Conservation (phyloP, 1,140 invertebrate species). For the Nomia melanderi region DNA sequence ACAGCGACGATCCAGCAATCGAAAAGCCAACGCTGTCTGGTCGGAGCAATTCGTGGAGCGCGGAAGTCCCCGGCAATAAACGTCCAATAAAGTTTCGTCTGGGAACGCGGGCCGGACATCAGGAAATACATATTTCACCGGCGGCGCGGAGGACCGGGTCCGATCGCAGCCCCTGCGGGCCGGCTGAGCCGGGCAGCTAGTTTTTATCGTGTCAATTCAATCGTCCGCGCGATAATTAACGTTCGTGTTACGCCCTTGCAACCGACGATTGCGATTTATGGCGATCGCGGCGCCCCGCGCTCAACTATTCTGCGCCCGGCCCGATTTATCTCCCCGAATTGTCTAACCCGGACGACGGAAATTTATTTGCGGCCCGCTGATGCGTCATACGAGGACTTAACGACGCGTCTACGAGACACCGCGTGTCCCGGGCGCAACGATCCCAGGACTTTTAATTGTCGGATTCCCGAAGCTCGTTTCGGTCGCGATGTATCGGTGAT, state of each 20-base stretch:
- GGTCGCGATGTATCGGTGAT: neutral
- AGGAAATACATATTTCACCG: neutral
- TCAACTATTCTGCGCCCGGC: constrained; percentile 60
- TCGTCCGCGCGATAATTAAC: constrained; percentile 72
- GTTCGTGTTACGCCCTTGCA: constrained; percentile 69
- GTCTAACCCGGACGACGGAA: constrained; percentile 47
- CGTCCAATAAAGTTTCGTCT: neutral
- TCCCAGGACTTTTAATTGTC: neutral
- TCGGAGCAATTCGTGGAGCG: too few relatives aligned
- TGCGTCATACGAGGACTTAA: constrained; percentile 26
- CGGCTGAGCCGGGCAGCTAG: constrained; percentile 58
- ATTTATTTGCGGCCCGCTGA: constrained; percentile 17
- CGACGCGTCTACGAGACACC: constrained; percentile 21
- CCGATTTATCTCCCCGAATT: constrained; percentile 67
- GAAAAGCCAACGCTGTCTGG: too few relatives aligned
- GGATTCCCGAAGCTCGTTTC: neutral
- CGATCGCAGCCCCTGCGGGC: constrained; percentile 56
- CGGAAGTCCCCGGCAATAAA: neutral
- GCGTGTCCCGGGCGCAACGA: neutral
- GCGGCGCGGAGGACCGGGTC: constrained; percentile 35
- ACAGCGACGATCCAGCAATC: neutral
- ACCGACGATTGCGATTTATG: constrained; percentile 72
- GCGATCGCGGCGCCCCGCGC: constrained; percentile 54
- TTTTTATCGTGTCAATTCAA: constrained; percentile 73
- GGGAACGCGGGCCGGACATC: neutral